Percentiles rank a stretch among this genome's conserved stretches.
phyloP scores from a whole-genome alignment of 2,888 invertebrate species.

The Gymnoscelis rufifasciata region DNA sequence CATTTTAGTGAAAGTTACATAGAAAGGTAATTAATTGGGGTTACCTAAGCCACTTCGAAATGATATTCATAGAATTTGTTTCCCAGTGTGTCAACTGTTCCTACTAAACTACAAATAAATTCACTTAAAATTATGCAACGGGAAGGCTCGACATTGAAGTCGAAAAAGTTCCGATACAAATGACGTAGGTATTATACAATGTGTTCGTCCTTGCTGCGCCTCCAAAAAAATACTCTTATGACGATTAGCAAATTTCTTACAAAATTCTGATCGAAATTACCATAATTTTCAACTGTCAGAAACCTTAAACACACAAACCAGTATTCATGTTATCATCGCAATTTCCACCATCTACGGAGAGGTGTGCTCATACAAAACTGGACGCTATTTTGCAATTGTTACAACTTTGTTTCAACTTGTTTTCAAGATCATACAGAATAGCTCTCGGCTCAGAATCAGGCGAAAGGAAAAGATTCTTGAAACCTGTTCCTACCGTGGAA shows the following conservation, averaged over 20 bases:
- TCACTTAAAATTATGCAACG: too few species aligned
- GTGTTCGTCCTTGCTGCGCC: neutral
- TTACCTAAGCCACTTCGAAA: too few species aligned
- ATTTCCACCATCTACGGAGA: conserved; percentile 22
- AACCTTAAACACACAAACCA: conserved; percentile 14
- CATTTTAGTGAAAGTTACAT: too few species aligned
- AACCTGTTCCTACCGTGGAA: too few species aligned
- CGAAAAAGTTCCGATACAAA: neutral
- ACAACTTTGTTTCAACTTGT: conserved; percentile 24
- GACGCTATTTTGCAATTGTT: conserved; percentile 25
- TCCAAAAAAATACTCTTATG: neutral
- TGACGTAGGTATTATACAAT: neutral
- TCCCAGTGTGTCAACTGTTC: neutral
- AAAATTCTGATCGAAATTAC: conserved; percentile 4
- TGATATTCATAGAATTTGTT: too few species aligned
- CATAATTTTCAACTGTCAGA: conserved; percentile 6
- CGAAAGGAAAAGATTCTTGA: neutral
- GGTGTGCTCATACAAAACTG: conserved; percentile 23
- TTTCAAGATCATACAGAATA: conserved; percentile 20
- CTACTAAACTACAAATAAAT: too few species aligned
- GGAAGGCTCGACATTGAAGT: too few species aligned
- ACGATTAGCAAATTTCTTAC: conserved; percentile 1
- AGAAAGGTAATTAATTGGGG: too few species aligned
- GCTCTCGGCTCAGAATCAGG: neutral
- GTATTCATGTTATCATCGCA: conserved; percentile 25